Conservation (phyloP, 2,797 vertebrate species). For the Rallus crepitans region DNA sequence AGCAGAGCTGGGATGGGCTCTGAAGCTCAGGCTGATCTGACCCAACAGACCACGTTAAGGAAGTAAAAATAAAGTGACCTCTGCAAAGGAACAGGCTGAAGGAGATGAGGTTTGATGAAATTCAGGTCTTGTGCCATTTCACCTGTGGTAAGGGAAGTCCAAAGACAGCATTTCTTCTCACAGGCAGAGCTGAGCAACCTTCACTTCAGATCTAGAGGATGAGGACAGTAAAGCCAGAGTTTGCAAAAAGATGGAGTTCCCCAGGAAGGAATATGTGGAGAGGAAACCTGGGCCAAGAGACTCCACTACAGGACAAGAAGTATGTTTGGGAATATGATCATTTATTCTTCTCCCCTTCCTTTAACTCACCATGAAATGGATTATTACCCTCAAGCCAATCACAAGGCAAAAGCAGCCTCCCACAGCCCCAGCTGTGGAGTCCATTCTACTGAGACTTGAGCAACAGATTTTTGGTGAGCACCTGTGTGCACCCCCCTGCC, state of each 20-base stretch:
- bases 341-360: conserved; percentile 17
- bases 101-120: neutral
- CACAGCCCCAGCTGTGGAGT: neutral
- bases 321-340: neutral
- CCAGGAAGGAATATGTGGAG: neutral
- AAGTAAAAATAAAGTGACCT: neutral
- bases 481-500: neutral
- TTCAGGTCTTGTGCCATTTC: neutral
- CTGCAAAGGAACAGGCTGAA: neutral
- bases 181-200: neutral
- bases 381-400: neutral
- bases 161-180: neutral
- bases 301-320: neutral
- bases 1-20: neutral
- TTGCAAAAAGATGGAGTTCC: neutral
- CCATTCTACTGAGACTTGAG: neutral
- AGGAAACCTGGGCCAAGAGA: neutral
- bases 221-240: neutral
- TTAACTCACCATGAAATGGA: neutral
- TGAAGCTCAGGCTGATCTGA: neutral
- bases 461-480: neutral
- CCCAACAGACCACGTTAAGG: neutral
- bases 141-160: neutral
- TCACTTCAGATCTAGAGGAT: neutral
- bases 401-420: neutral